These are phyloP conservation scores for Triplophysa rosa DNA, from an alignment of 2,113 vertebrate genomes.

Conservation along the genomic window DNA sequence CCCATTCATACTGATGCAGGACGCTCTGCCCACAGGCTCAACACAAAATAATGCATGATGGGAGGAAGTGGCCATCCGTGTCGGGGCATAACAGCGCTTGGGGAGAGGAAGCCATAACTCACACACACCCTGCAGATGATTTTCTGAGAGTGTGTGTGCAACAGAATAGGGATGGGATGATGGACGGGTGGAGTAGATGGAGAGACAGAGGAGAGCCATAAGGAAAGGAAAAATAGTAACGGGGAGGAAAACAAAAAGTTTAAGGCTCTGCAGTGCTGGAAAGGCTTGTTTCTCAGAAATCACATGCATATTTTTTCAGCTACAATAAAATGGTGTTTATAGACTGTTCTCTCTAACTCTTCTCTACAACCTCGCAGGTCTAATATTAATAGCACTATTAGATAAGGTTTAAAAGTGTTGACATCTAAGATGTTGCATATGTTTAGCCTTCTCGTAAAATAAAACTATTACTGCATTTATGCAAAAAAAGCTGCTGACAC, in stretches of 20 bases:
- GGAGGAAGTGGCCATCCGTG: slow-evolving; percentile 69
- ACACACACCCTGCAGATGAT: slow-evolving; percentile 56
- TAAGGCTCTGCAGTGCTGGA: background rate
- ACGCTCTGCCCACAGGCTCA: slow-evolving; percentile 52
- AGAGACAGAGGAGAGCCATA: slow-evolving; percentile 49
- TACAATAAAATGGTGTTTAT: background rate
- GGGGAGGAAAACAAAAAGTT: background rate
- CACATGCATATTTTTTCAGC: background rate
- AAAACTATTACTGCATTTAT: background rate
- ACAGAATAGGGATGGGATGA: background rate
- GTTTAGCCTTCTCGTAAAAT: background rate
- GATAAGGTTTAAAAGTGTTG: background rate
- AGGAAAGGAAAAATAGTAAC: slow-evolving; percentile 9
- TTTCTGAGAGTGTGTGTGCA: slow-evolving; percentile 11
- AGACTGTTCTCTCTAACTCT: too few species aligned
- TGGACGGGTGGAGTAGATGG: slow-evolving; percentile 12
- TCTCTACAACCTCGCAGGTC: too few species aligned
- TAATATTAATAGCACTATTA: too few species aligned
- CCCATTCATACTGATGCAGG: slow-evolving; percentile 51
- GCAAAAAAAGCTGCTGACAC: background rate
- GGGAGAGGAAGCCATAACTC: slow-evolving; percentile 53
- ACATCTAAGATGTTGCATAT: background rate
- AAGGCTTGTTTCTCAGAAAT: background rate
- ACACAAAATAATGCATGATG: slow-evolving; percentile 71
- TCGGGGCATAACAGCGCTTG: slow-evolving; percentile 58